Conservation (phyloP, 2,113 vertebrate genomes). For the Sclerurus mexicanus region DNA sequence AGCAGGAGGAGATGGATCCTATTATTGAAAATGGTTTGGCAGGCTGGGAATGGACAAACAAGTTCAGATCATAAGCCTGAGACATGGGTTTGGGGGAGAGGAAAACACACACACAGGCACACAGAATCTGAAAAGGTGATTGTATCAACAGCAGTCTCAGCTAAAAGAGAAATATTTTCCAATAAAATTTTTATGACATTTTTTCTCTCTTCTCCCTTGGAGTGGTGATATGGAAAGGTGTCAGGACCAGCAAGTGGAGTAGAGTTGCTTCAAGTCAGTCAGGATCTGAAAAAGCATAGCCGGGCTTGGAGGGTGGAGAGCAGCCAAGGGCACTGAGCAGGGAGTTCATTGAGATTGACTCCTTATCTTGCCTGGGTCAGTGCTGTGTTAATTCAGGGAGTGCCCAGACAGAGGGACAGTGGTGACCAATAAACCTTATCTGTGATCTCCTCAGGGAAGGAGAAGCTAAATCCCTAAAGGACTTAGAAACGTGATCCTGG, state of each 20-base stretch:
- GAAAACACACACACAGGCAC: no score
- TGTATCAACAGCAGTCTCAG: constrained; percentile 25
- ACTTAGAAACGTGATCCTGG: neutral
- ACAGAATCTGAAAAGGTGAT: constrained; percentile 20
- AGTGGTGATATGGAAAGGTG: constrained; percentile 38
- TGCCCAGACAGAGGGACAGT: neutral
- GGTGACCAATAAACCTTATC: neutral
- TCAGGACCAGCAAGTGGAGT: neutral
- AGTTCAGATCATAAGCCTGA: constrained; percentile 55
- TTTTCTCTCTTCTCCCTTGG: neutral
- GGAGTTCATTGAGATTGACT: neutral
- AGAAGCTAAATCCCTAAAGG: neutral
- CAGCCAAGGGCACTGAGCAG: neutral
- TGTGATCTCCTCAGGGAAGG: neutral
- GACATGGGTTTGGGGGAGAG: constrained; percentile 13
- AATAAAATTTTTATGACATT: constrained; percentile 43
- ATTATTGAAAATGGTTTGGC: constrained; percentile 63
- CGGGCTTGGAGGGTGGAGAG: neutral
- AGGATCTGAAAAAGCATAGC: constrained; percentile 8
- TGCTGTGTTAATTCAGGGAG: neutral
- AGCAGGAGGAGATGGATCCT: constrained; percentile 59
- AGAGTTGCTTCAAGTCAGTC: constrained; percentile 20
- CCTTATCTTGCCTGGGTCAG: neutral
- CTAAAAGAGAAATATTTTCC: constrained; percentile 61
- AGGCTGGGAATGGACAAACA: constrained; percentile 60